phyloP scores from a whole-genome alignment of 1,140 invertebrate genomes.

The Acromyrmex charruanus region DNA sequence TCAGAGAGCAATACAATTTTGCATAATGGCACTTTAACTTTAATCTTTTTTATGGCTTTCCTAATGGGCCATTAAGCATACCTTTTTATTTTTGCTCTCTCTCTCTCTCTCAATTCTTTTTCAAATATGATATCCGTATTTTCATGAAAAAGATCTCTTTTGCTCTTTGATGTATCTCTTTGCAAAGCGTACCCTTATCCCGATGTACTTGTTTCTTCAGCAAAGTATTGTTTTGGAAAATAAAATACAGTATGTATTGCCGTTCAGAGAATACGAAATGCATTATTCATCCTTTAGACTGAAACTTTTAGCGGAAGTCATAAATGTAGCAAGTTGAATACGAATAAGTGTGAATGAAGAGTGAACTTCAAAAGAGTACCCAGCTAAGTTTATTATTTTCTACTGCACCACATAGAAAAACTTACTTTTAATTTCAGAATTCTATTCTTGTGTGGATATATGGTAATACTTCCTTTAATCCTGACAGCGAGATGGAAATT shows the following conservation, averaged over 20 bases:
- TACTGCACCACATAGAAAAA: neutral
- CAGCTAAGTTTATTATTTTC: constrained; percentile 41
- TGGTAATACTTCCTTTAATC: constrained; percentile 39
- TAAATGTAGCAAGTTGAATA: constrained; percentile 41
- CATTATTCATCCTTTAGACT: constrained; percentile 51
- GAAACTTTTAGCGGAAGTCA: constrained; percentile 48
- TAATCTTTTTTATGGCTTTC: constrained; percentile 82
- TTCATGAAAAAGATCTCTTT: neutral
- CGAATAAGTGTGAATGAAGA: constrained; percentile 39
- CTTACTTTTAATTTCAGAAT: constrained; percentile 49
- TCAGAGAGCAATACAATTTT: constrained; percentile 77
- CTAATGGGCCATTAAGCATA: constrained; percentile 79
- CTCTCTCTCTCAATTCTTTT: neutral
- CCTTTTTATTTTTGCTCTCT: constrained; percentile 71
- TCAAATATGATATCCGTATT: constrained; percentile 1
- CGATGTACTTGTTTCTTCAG: neutral
- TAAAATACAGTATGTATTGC: constrained; percentile 25
- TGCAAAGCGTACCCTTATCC: neutral
- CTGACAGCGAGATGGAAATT: neutral
- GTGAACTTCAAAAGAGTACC: constrained; percentile 10
- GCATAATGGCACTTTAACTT: constrained; percentile 82
- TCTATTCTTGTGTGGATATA: constrained; percentile 11
- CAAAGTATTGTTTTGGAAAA: constrained; percentile 2
- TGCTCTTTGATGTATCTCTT: constrained; percentile 14
- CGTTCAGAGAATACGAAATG: constrained; percentile 12